Conservation (phyloP, 2,113 vertebrate genomes). For the Brachyistius frenatus region DNA sequence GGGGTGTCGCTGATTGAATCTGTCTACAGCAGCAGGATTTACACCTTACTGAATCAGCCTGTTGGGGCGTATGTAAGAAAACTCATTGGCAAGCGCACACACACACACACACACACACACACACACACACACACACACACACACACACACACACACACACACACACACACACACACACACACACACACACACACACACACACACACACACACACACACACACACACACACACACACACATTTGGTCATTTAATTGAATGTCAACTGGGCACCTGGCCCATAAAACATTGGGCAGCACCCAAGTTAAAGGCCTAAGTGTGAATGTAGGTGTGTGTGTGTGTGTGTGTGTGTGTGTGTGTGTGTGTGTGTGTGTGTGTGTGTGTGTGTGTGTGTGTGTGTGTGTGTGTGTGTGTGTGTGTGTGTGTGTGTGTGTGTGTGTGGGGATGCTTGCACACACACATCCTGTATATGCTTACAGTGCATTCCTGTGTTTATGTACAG, state of each 20-base stretch:
- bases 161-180: conserved; percentile 31
- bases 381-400: conserved; percentile 13
- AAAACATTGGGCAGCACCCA: conserved; percentile 71
- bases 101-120: conserved; percentile 37
- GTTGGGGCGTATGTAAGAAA: conserved; percentile 40
- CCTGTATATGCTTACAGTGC: conserved; percentile 31
- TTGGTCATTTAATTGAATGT: conserved; percentile 78
- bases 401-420: conserved; percentile 16
- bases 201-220: conserved; percentile 37
- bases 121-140: conserved; percentile 54
- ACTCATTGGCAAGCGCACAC: conserved; percentile 38
- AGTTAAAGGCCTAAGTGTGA: conserved; percentile 34
- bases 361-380: conserved; percentile 16
- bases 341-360: conserved; percentile 26
- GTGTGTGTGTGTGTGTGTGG: conserved; percentile 19
- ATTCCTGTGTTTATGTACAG: conserved; percentile 20
- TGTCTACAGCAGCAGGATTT: conserved; percentile 81
- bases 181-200: conserved; percentile 39
- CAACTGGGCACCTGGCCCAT: conserved; percentile 73
- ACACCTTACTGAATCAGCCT: conserved; percentile 79
- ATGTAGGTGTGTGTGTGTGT: conserved; percentile 21
- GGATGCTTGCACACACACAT: background rate
- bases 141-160: conserved; percentile 56
- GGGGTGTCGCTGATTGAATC: conserved; percentile 83
- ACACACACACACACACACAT: conserved; percentile 53